Evolutionary conservation across 2,888 invertebrate species (phyloP).

Genomic region (Cyclophora albipunctata): DNA sequence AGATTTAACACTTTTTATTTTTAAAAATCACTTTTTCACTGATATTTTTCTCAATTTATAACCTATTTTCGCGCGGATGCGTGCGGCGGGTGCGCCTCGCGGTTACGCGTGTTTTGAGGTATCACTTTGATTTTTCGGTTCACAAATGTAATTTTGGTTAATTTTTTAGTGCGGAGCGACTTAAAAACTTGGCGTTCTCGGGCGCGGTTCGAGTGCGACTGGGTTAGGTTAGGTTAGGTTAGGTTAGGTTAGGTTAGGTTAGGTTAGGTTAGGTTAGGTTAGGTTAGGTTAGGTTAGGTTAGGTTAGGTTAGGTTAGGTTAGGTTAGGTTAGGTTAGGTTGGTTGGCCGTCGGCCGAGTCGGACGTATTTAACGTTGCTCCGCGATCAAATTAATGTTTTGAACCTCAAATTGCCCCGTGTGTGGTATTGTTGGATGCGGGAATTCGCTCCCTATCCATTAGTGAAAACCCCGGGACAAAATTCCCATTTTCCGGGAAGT

Average conservation of each 20-base stretch:
- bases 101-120: conserved; percentile 3
- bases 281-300: conserved; percentile 35
- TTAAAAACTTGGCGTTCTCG: too few species aligned
- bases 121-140: neutral
- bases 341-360: too few species aligned
- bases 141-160: conserved; percentile 6
- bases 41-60: neutral
- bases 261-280: conserved; percentile 35
- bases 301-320: conserved; percentile 28
- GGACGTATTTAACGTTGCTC: too few species aligned
- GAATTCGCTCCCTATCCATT: too few species aligned
- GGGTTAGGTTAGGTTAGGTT: conserved; percentile 30
- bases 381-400: too few species aligned
- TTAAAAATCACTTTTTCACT: neutral
- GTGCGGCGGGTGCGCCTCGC: neutral
- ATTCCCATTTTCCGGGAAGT: too few species aligned
- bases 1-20: conserved; percentile 2
- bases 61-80: too few species aligned
- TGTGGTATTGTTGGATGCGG: too few species aligned
- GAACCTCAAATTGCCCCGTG: too few species aligned
- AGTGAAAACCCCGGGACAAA: too few species aligned
- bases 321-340: conserved; percentile 31
- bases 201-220: conserved; percentile 16
- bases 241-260: conserved; percentile 33
- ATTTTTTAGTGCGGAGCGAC: neutral